Evolutionary conservation across 2,113 vertebrate species (phyloP), one percentile per base, ranked within the genome.

Genomic region (Dicentrarchus labrax): DNA sequence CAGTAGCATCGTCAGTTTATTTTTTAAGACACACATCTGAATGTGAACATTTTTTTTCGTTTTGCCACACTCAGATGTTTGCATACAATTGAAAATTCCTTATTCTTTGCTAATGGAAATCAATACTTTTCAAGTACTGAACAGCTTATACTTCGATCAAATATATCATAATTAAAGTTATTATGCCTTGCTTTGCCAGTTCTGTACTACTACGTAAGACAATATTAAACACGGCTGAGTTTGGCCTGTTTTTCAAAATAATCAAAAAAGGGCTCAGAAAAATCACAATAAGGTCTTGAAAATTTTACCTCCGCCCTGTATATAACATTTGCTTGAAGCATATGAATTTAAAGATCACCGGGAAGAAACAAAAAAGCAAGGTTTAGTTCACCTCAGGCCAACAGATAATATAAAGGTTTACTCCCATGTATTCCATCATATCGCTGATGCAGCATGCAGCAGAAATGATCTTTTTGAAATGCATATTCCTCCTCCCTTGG

Each of bases 381-480:
- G 17, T 71, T 70, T 24, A 75, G 50, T 78, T 80, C 48, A 86
- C 41, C 59, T 61, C 30, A 76, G 57, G 76, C 72, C 56, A 81
- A 61, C 48, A 75, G 39, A 80, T 66, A 65, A 74, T 51, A 62
- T 71, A 69, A 61, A 79, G 60, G 64, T 78, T 61, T 73, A 47
- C 72, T 87, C 51, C 11, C 24, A 22, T 72, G 69, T 57, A 59
- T 71, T 69, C 43, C 78, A 21, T 86, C 72, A 41, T 30, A 38
- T 21, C 21, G 15, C 21, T 69, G 81, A 76, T 73, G 72, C 66
- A 45, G 77, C 22, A 48, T 16, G 53, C 65, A 53, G 74, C 62
- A 70, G 85, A 76, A 61, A 81, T 50, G 10, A 75, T 82, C 64
- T 84, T 85, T 87, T 87, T 91, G 57, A 88, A 92, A 90, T 73